Base-by-base conservation (phyloP, 2,797 vertebrate genomes). In the Halcyon leucocephala region DNA sequence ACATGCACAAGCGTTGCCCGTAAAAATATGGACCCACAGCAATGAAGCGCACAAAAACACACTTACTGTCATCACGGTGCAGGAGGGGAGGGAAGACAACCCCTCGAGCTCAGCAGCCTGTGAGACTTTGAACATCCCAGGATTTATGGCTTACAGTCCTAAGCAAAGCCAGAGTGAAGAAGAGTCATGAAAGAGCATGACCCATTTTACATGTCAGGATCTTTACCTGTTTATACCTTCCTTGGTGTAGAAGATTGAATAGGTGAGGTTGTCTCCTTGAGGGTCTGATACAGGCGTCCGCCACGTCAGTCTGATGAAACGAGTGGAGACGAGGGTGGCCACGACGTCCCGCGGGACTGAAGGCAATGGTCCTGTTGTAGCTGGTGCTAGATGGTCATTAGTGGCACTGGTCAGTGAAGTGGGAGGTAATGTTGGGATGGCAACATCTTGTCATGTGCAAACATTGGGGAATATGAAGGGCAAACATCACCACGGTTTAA, bases 381-480 rank as follows among this genome's bases (percentile, higher is more conserved):
- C 99, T 99, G 99, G 98, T 98, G 99, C 99, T 99, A 99, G 99
- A 99, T 99, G 99, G 99, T 99, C 99, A 99, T 99, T 99, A 99
- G 99, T 99, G 99, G 99, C 99, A 99, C 98, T 99, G 99, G 99
- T 99, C 99, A 99, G 99, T 99, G 99, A 99, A 98, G 99, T 99
- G 99, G 99, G 98, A 97, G 98, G 98, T 98, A 98, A 98, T 98
- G 99, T 99, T 98, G 99, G 99, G 98, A 99, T 98, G 99, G 99
- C 98, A 99, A 99, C 98, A 98, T 99, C 99, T 99, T 99, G 98
- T 98, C 98, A 98, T 98, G 98, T 98, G 98, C 81, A 98, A 98
- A 98, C 98, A 98, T 97, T 97, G 98, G 98, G 98, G 97, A 97
- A 96, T 92, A 97, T 98, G 98, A 98, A 98, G 98, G 98, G 97